phyloP scores from a whole-genome alignment of 1,140 invertebrate species.

The Drosophila littoralis region DNA sequence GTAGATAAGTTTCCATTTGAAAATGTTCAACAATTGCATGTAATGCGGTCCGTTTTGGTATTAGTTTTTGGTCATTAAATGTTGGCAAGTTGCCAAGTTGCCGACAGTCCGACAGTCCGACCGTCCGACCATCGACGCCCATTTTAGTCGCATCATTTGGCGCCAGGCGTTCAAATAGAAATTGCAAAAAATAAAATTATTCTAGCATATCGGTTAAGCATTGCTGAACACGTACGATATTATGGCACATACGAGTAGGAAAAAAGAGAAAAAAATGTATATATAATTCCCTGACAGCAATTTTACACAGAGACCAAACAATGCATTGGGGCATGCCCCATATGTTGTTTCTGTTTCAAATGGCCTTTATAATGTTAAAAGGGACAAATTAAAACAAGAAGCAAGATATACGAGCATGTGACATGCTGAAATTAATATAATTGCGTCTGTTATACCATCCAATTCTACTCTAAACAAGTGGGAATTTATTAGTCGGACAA shows the following conservation, averaged over 20 bases:
- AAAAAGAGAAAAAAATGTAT: conserved; percentile 4
- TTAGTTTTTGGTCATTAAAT: conserved; percentile 56
- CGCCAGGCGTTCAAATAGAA: conserved; percentile 31
- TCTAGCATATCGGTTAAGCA: conserved; percentile 48
- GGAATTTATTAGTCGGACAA: not conserved
- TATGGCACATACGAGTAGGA: conserved; percentile 9
- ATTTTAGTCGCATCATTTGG: conserved; percentile 47
- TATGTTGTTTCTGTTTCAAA: conserved; percentile 41
- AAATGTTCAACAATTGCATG: conserved; percentile 42
- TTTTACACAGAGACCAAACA: conserved; percentile 19
- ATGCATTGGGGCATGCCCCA: conserved; percentile 20
- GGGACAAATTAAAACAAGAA: conserved; percentile 25
- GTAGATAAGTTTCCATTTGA: conserved; percentile 48
- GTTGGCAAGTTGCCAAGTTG: conserved; percentile 34
- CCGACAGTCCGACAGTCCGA: conserved; percentile 1
- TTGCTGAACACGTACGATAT: conserved; percentile 47
- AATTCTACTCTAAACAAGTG: not conserved
- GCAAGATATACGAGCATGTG: not conserved
- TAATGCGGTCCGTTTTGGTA: conserved; percentile 33
- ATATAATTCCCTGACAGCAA: conserved; percentile 25
- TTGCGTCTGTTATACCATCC: not conserved
- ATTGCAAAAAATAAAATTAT: conserved; percentile 47
- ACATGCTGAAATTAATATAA: not conserved
- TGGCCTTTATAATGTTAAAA: conserved; percentile 30
- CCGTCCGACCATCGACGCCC: conserved; percentile 18